Evolutionary conservation across 2,888 invertebrate genomes (phyloP).

Genomic region (Agriopis leucophaearia): DNA sequence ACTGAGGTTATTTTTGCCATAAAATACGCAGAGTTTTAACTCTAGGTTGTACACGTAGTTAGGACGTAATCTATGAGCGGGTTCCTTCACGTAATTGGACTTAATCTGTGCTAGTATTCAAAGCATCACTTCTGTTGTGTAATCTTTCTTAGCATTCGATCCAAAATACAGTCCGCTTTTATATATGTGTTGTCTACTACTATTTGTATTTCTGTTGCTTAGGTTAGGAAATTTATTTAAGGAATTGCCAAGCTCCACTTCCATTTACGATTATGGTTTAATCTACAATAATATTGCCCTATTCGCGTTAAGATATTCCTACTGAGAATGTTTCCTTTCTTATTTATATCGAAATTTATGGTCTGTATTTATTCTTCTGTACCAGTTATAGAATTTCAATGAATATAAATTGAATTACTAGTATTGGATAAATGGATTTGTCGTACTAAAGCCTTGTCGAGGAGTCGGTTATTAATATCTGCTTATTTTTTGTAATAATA

Average conservation of each 20-base stretch:
- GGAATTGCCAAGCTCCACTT: conserved; percentile 21
- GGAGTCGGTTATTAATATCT: neutral
- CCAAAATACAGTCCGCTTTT: conserved; percentile 12
- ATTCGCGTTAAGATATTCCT: conserved; percentile 27
- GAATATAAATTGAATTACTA: conserved; percentile 59
- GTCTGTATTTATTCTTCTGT: conserved; percentile 44
- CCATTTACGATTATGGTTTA: conserved; percentile 29
- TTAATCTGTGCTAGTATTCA: conserved; percentile 39
- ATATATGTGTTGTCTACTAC: conserved; percentile 1
- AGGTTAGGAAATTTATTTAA: conserved; percentile 29
- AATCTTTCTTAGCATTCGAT: conserved; percentile 7
- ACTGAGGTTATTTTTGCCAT: conserved; percentile 67
- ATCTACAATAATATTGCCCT: conserved; percentile 26
- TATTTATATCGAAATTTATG: conserved; percentile 28
- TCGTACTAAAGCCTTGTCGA: conserved; percentile 22
- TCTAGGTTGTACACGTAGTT: conserved; percentile 26
- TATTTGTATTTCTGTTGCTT: conserved; percentile 15
- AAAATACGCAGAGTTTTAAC: conserved; percentile 60
- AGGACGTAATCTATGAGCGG: conserved; percentile 38
- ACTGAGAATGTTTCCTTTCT: conserved; percentile 26
- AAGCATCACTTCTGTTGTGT: conserved; percentile 34
- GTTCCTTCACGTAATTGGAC: conserved; percentile 36
- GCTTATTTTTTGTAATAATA: neutral
- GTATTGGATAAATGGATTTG: conserved; percentile 58
- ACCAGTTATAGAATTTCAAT: conserved; percentile 55